phyloP scores from a whole-genome alignment of 2,888 invertebrate species.

The Cephus runcator region DNA sequence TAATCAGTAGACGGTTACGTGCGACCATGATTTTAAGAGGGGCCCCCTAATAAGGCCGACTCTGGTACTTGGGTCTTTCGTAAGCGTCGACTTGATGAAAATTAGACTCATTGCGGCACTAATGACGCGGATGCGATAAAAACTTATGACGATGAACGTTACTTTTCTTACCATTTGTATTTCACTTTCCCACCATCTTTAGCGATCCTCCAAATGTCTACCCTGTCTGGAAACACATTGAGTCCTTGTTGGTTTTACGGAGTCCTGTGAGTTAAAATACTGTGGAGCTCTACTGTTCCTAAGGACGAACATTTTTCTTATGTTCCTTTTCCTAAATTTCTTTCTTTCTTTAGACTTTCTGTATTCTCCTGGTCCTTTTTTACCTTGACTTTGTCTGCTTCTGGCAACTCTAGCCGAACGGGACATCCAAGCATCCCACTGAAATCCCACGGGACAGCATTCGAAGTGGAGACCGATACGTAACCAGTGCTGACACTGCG shows the following conservation, averaged over 20 bases:
- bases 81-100: slow-evolving; percentile 5
- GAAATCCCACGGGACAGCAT: slow-evolving; percentile 38
- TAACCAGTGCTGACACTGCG: slow-evolving; percentile 46
- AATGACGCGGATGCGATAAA: slow-evolving; percentile 40
- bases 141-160: slow-evolving; percentile 14
- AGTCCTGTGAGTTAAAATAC: too few relatives aligned
- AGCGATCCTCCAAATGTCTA: too few relatives aligned
- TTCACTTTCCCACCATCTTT: slow-evolving; percentile 12
- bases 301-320: neutral
- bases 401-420: too few relatives aligned
- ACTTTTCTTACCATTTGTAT: neutral
- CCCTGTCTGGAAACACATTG: too few relatives aligned
- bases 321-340: too few relatives aligned
- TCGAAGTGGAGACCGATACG: slow-evolving; percentile 38
- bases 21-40: slow-evolving; percentile 51
- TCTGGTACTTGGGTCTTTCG: slow-evolving; percentile 27
- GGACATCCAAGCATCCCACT: slow-evolving; percentile 20
- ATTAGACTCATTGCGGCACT: slow-evolving; percentile 35
- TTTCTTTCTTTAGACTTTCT: too few relatives aligned
- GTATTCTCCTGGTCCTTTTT: too few relatives aligned
- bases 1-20: slow-evolving; percentile 55
- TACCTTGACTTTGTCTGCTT: too few relatives aligned
- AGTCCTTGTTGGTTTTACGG: too few relatives aligned
- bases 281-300: too few relatives aligned
- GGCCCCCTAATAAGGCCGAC: slow-evolving; percentile 41